phyloP scores from a whole-genome alignment of 2,113 vertebrate genomes.

The Elaphurus davidianus region DNA sequence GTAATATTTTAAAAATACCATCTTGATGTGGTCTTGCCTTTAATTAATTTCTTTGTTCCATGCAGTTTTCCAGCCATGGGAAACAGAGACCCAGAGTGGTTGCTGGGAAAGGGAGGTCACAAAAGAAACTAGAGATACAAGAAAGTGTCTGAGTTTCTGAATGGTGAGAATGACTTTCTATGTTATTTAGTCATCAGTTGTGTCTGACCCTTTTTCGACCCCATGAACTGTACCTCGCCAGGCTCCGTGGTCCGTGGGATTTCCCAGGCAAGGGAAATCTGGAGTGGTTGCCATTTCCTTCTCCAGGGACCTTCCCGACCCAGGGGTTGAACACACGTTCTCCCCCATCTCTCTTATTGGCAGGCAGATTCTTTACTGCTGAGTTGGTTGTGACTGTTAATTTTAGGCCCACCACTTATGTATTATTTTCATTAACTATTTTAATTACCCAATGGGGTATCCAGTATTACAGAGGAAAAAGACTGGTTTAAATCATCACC shows the following conservation, averaged over 20 bases:
- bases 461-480: neutral
- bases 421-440: neutral
- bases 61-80: neutral
- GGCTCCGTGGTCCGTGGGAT: neutral
- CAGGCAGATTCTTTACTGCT: neutral
- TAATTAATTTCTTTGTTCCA: neutral
- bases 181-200: neutral
- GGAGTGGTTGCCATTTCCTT: neutral
- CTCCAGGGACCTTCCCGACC: neutral
- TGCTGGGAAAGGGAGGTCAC: neutral
- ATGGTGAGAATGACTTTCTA: accelerated
- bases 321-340: neutral
- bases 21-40: neutral
- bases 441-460: neutral
- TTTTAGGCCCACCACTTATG: accelerated
- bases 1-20: neutral
- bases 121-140: neutral
- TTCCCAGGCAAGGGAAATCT: neutral
- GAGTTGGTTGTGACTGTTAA: neutral
- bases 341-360: neutral
- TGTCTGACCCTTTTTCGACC: neutral
- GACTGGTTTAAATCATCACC: neutral
- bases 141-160: neutral
- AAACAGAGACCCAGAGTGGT: neutral
- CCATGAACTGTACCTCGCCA: neutral